Percentiles rank a stretch among this genome's conserved stretches.
These are phyloP conservation scores for Arvicanthis niloticus DNA, from an alignment of 2,113 vertebrate genomes.

Conservation along the genomic window DNA sequence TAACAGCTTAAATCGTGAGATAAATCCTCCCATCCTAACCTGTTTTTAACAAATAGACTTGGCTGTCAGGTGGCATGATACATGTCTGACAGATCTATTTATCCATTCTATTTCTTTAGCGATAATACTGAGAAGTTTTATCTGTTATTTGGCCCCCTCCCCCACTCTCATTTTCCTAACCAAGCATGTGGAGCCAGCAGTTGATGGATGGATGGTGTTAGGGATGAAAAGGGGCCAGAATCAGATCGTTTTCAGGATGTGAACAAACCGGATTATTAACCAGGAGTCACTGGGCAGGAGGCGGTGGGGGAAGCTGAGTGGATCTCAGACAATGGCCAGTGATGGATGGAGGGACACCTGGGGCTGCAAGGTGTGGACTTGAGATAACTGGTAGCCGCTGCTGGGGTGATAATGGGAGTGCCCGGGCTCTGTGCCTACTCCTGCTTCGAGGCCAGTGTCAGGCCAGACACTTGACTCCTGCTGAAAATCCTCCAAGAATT, in stretches of 20 bases:
- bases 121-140: conserved; percentile 84
- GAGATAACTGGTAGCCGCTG: conserved; percentile 82
- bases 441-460: conserved; percentile 81
- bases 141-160: conserved; percentile 78
- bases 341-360: conserved; percentile 86
- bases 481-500: conserved; percentile 49
- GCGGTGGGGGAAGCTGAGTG: conserved; percentile 72
- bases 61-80: conserved; percentile 78
- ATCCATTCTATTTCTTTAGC: conserved; percentile 84
- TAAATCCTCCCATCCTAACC: conserved; percentile 78
- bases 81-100: conserved; percentile 85
- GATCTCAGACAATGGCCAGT: conserved; percentile 77
- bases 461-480: conserved; percentile 38
- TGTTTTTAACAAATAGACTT: conserved; percentile 85
- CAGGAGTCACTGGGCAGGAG: conserved; percentile 75
- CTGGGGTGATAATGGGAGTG: conserved; percentile 72
- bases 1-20: conserved; percentile 85
- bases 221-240: conserved; percentile 85
- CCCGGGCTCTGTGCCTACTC: conserved; percentile 60
- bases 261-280: conserved; percentile 87
- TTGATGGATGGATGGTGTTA: conserved; percentile 84
- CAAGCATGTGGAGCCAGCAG: conserved; percentile 54
- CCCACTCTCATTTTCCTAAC: conserved; percentile 74
- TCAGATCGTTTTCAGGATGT: conserved; percentile 87
- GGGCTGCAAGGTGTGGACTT: conserved; percentile 85